These are phyloP conservation scores for Argyrosomus japonicus DNA, from an alignment of 2,113 vertebrate species.

Conservation along the genomic window DNA sequence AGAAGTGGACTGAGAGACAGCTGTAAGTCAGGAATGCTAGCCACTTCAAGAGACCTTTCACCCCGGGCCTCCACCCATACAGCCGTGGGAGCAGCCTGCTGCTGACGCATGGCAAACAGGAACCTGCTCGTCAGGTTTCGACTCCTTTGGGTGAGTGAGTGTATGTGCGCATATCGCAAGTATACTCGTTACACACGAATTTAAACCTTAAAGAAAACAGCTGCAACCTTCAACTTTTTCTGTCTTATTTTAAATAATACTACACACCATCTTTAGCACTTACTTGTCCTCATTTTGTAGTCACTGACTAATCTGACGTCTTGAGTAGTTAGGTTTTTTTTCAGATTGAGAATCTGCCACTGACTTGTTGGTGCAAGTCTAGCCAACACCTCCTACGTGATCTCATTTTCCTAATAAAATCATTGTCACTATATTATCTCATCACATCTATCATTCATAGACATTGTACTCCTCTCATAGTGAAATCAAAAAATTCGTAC, in stretches of 20 bases:
- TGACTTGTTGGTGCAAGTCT: constrained; percentile 44
- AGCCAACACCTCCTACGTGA: background rate
- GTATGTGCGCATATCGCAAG: constrained; percentile 3
- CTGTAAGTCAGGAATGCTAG: constrained; percentile 69
- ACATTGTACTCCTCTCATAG: background rate
- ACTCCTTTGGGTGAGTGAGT: background rate
- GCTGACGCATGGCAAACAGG: constrained; percentile 56
- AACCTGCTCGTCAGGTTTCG: constrained; percentile 74
- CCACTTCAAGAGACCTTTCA: constrained; percentile 67
- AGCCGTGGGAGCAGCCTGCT: constrained; percentile 68
- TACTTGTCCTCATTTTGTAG: background rate
- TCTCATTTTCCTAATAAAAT: background rate
- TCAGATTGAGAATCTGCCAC: constrained; percentile 6
- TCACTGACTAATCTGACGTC: background rate
- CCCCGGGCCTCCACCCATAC: constrained; percentile 71
- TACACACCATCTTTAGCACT: background rate
- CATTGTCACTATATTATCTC: background rate
- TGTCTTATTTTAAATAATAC: background rate
- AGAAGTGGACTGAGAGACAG: constrained; percentile 41
- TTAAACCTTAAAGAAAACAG: constrained; percentile 3
- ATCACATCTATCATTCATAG: too few relatives aligned
- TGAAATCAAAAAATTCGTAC: background rate
- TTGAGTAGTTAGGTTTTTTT: background rate
- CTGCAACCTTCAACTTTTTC: background rate
- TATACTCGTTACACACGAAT: background rate